A percentile compares a stretch with the other conserved stretches of the same genome.
These are phyloP conservation scores for Trissoscelio sp. DNA, from an alignment of 2,888 invertebrate genomes.

Conservation along the genomic window DNA sequence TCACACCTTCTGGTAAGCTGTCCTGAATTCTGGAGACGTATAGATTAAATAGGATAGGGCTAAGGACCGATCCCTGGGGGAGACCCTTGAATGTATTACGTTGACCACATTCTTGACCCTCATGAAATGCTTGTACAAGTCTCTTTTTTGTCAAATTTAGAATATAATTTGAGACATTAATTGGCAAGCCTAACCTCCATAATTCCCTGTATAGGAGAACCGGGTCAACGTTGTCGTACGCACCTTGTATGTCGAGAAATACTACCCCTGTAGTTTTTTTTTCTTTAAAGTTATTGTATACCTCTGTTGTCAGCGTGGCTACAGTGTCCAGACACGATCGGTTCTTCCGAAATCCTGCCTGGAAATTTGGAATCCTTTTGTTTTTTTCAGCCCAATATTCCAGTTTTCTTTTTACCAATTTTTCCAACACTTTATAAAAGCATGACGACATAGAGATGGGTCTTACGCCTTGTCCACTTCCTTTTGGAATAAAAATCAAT, in stretches of 20 bases:
- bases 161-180: not conserved
- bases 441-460: no score
- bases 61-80: no score
- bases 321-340: not conserved
- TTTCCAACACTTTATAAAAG: conserved; percentile 32
- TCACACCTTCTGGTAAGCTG: no score
- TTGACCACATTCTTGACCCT: no score
- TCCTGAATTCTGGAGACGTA: no score
- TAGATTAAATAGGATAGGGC: no score
- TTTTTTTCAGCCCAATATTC: not conserved
- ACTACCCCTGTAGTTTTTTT: not conserved
- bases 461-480: no score
- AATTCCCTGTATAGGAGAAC: not conserved
- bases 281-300: not conserved
- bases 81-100: no score
- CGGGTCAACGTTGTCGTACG: conserved; percentile 1
- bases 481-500: no score
- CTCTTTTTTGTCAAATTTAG: no score
- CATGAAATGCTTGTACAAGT: no score
- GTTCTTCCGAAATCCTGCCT: not conserved
- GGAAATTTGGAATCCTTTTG: not conserved
- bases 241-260: not conserved
- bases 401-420: not conserved
- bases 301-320: not conserved
- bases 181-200: not conserved